Conservation (phyloP, 2,113 vertebrate genomes). For the Macaca mulatta region DNA sequence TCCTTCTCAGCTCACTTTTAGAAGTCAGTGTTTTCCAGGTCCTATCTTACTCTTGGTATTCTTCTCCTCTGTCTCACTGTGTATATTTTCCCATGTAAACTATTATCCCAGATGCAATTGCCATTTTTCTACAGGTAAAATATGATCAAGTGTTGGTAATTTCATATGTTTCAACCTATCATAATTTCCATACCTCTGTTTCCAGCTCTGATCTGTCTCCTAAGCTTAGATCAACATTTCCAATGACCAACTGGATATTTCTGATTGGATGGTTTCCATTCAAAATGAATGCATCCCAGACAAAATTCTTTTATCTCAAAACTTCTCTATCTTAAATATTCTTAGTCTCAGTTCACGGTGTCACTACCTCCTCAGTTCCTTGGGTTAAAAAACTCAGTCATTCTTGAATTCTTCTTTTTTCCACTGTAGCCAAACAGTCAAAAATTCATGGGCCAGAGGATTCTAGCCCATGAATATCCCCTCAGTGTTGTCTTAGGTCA, state of each 20-base stretch:
- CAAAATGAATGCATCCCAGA: background rate
- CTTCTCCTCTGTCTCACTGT: background rate
- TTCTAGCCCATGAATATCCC: background rate
- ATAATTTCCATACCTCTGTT: background rate
- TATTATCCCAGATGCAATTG: background rate
- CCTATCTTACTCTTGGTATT: background rate
- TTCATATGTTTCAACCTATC: background rate
- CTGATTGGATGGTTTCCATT: background rate
- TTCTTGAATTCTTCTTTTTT: background rate
- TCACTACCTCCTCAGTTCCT: background rate
- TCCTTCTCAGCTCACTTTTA: background rate
- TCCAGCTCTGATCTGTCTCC: background rate
- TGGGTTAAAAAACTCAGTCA: background rate
- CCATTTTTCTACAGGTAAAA: background rate
- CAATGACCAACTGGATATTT: background rate
- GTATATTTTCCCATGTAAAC: slow-evolving; percentile 23
- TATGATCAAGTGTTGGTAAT: background rate
- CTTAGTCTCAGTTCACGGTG: background rate
- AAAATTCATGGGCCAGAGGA: background rate
- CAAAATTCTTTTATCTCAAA: background rate
- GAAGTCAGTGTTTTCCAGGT: background rate
- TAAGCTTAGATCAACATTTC: background rate
- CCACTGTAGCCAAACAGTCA: background rate
- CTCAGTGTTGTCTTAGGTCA: background rate
- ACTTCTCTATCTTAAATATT: background rate